A percentile compares a stretch with the other conserved stretches of the same genome.
phyloP scores from a whole-genome alignment of 2,888 invertebrate genomes.

The Baronia brevicornis region DNA sequence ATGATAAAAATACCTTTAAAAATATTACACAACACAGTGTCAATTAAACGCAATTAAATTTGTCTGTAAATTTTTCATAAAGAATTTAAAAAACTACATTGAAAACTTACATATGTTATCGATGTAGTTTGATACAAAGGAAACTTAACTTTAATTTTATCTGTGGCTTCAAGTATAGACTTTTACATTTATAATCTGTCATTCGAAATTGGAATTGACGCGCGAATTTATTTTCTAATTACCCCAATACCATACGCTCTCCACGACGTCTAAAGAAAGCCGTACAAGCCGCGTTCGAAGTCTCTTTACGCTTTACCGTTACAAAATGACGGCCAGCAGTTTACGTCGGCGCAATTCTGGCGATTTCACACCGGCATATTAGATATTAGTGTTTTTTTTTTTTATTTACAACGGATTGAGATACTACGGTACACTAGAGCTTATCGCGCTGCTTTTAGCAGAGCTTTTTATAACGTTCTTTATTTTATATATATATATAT shows the following conservation, averaged over 20 bases:
- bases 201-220: not conserved
- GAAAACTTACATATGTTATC: too few relatives aligned
- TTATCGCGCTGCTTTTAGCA: slow-evolving; percentile 5
- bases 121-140: too few relatives aligned
- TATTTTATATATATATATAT: not conserved
- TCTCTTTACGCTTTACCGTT: slow-evolving; percentile 48
- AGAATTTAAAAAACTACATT: too few relatives aligned
- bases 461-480: slow-evolving; percentile 3
- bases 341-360: slow-evolving; percentile 33
- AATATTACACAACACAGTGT: too few relatives aligned
- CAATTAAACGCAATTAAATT: too few relatives aligned
- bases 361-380: slow-evolving; percentile 63
- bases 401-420: slow-evolving; percentile 25
- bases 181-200: slow-evolving; percentile 7
- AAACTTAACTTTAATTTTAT: too few relatives aligned
- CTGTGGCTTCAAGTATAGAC: too few relatives aligned
- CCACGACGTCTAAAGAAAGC: slow-evolving; percentile 10
- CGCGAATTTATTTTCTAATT: slow-evolving; percentile 9
- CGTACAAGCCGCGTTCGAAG: slow-evolving; percentile 14
- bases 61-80: too few relatives aligned
- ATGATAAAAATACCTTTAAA: too few relatives aligned
- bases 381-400: slow-evolving; percentile 35
- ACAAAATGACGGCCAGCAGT: slow-evolving; percentile 44
- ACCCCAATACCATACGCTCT: slow-evolving; percentile 3
- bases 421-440: slow-evolving; percentile 14